These are phyloP conservation scores for Steinernema khuongi DNA, from an alignment of 1,140 invertebrate species.

Conservation along the genomic window DNA sequence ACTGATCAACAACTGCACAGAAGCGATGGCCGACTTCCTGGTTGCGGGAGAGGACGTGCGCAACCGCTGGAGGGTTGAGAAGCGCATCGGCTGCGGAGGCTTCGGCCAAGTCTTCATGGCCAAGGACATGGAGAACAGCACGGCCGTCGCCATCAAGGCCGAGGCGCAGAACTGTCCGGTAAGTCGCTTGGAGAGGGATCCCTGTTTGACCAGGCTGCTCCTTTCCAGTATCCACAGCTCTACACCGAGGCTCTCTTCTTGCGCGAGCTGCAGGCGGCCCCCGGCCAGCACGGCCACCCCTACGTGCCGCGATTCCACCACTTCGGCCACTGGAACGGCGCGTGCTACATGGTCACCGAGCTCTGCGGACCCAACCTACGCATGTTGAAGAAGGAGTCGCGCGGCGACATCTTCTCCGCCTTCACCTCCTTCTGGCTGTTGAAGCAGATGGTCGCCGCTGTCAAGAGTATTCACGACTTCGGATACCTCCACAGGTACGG, in stretches of 20 bases:
- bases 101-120: constrained; percentile 16
- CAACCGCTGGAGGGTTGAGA: not conserved
- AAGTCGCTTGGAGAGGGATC: not conserved
- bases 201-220: not conserved
- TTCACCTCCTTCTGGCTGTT: constrained; percentile 6
- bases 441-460: constrained; percentile 8
- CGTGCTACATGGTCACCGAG: constrained; percentile 10
- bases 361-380: constrained; percentile 13
- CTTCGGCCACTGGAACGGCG: not conserved
- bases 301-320: constrained; percentile 1
- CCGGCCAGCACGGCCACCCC: not conserved
- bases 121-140: not conserved
- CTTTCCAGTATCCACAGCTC: constrained; percentile 6
- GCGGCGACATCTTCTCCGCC: not conserved
- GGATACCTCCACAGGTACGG: constrained; percentile 10
- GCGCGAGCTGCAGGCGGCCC: not conserved
- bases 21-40: not conserved
- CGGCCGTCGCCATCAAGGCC: constrained; percentile 12
- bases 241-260: not conserved
- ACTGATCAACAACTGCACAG: constrained; percentile 6
- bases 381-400: not conserved
- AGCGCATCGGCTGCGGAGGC: constrained; percentile 5
- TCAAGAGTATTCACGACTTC: not conserved
- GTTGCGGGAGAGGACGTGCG: not conserved
- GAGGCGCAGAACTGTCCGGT: not conserved